Base-by-base conservation (phyloP, 1,140 invertebrate species). In the Neodiprion virginianus region DNA sequence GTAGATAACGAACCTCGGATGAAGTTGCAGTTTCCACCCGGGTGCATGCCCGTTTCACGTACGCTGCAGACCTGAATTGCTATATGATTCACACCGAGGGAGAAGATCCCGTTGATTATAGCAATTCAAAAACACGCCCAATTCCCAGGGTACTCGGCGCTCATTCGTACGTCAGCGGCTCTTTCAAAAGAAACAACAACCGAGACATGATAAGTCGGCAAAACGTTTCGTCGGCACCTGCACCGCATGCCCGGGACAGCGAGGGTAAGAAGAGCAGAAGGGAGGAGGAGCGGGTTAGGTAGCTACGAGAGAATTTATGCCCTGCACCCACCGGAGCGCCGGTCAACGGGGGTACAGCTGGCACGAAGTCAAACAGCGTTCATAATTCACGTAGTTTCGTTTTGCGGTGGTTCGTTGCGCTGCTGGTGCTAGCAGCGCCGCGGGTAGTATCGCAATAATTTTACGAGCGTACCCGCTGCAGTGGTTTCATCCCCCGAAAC, bases 321-420 rank as follows among this genome's bases (percentile, higher is more conserved):
- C 53, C 5, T 12, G 53, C n/a, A 69, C 11, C 68, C 11, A 21
- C 68, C 7, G 61, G 21, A 66, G 21, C 14, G 21, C 14, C 71
- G 74, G 79, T 76, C 75, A 75, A 78, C 77, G 80, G 78, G 81
- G 78, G 79, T 84, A 82, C 82, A 82, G 79, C 79, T 85, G 85
- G 85, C 85, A 84, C 77, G 72, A 81, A 85, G 83, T 87, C 84
- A 86, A 87, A 87, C 82, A 79, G 83, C 81, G 82, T 86, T 83
- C 81, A 86, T 87, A 86, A 87, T 87, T 85, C 80, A 87, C 81
- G 80, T 80, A 80, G 78, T 81, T 82, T 83, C 79, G 82, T 83
- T 40, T 81, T 78, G 77, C 79, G 82, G 75, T 61, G n/a, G 53
- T 61, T 61, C 53, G 53, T 75, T 73, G 76, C 75, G 75, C 77